phyloP scores from a whole-genome alignment of 2,888 invertebrate genomes.

The Andrena flavipes region DNA sequence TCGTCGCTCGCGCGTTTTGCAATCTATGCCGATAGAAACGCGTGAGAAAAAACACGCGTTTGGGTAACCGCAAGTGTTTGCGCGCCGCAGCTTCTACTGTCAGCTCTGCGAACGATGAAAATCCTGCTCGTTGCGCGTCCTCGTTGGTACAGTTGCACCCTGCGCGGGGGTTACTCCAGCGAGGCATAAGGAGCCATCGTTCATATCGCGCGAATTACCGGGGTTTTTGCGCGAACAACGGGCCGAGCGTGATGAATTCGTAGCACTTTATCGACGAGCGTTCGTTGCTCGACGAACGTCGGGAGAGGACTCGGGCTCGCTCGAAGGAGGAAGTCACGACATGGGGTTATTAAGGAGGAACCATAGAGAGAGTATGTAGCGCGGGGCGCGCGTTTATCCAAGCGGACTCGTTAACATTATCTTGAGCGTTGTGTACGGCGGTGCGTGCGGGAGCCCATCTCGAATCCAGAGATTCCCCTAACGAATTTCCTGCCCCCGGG shows the following conservation, averaged over 20 bases:
- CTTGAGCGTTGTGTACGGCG: constrained; percentile 70
- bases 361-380: constrained; percentile 43
- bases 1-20: constrained; percentile 8
- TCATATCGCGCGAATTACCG: constrained; percentile 18
- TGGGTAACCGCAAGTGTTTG: neutral
- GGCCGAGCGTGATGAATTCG: constrained; percentile 52
- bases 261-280: constrained; percentile 64
- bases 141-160: constrained; percentile 8
- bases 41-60: neutral
- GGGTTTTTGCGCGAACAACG: constrained; percentile 22
- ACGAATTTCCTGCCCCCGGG: constrained; percentile 81
- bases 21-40: constrained; percentile 6
- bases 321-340: constrained; percentile 76
- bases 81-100: neutral
- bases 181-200: constrained; percentile 16
- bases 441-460: constrained; percentile 81
- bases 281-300: constrained; percentile 23
- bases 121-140: constrained; percentile 9
- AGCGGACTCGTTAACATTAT: constrained; percentile 80
- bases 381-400: constrained; percentile 71
- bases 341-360: constrained; percentile 78
- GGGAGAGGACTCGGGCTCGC: constrained; percentile 36
- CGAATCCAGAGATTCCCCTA: constrained; percentile 80
- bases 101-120: neutral
- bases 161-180: neutral